Evolutionary conservation across 2,888 invertebrate species (phyloP).

Genomic region (Microctonus brassicae): DNA sequence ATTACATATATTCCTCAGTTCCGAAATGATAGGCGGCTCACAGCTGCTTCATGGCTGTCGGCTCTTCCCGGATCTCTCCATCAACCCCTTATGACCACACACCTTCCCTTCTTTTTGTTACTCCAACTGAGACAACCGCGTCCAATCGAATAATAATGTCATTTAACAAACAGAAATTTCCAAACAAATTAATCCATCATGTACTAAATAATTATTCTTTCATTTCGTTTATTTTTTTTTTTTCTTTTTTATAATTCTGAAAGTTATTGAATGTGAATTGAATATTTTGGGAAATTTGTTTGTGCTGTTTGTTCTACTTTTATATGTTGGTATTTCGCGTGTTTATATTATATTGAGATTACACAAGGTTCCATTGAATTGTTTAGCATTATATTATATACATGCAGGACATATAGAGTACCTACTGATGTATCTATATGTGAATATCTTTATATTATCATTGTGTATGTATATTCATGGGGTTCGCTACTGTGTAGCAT

Average conservation of each 20-base stretch:
- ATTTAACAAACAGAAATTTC: slow-evolving; percentile 15
- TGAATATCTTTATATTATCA: slow-evolving; percentile 44
- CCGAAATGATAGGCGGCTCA: slow-evolving; percentile 38
- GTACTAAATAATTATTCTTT: too few relatives aligned
- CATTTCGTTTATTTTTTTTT: too few relatives aligned
- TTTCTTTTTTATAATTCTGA: too few relatives aligned
- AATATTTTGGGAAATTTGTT: too few relatives aligned
- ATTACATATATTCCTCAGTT: slow-evolving; percentile 50
- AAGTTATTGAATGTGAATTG: too few relatives aligned
- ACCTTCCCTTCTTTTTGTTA: slow-evolving; percentile 12
- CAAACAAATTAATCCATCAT: too few relatives aligned
- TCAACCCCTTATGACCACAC: slow-evolving; percentile 31
- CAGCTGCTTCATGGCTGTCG: slow-evolving; percentile 47
- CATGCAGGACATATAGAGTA: too few relatives aligned
- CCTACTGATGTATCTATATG: slow-evolving; percentile 27
- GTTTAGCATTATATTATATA: too few relatives aligned
- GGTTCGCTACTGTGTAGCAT: slow-evolving; percentile 52
- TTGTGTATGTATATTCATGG: slow-evolving; percentile 45
- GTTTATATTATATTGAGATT: not conserved
- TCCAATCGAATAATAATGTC: slow-evolving; percentile 21
- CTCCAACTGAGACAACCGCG: slow-evolving; percentile 16
- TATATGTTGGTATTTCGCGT: not conserved
- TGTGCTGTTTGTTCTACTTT: not conserved
- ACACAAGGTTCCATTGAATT: not conserved
- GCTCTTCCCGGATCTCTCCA: slow-evolving; percentile 36